Evolutionary conservation across 2,797 vertebrate genomes (phyloP), one percentile per base, ranked within the genome.

Genomic region (Esox lucius): DNA sequence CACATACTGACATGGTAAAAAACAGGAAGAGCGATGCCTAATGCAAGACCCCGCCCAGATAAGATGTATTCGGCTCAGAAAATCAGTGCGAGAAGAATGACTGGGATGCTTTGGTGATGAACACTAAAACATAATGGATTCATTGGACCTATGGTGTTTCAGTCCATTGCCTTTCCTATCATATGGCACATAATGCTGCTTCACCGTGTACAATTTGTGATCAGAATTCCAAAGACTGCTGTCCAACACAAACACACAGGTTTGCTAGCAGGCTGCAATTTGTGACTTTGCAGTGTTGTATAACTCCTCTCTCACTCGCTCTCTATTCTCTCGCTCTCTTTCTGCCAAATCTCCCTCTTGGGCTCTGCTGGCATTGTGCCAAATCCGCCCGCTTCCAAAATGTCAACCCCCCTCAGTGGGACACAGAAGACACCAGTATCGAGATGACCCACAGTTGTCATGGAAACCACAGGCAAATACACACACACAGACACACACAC

Each of bases 321-420:
- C 84, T 85, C 89, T 85, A 87, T 17, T 51, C 51, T n/a, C 51
- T 53, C 1, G 22, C 2, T 56, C 17, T 22, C n/a, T 19, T 22
- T 9, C 19, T 17, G 17, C 53, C 8, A 9, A 59, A 59, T 5
- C n/a, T 17, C 15, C 13, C 13, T 51, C 49, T 6, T 42, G 39
- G 39, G 51, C 13, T 51, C 19, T 11, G n/a, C 8, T 11, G n/a
- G 19, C 53, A 42, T 42, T 9, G 39, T 42, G 39, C 39, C 39
- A 42, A 42, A 42, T 53, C 49, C 19, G 49, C 19, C 49, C 17
- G 49, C 49, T 59, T 59, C n/a, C 53, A 59, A 59, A 59, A 59
- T 59, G 53, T 59, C 53, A 59, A 59, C 53, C 53, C n/a, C 53
- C 53, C 53, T 59, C 53, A 59, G n/a, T 59, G n/a, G 53, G 53